Evolutionary conservation across 2,888 invertebrate genomes (phyloP).

Genomic region (Caenorhabditis japonica): DNA sequence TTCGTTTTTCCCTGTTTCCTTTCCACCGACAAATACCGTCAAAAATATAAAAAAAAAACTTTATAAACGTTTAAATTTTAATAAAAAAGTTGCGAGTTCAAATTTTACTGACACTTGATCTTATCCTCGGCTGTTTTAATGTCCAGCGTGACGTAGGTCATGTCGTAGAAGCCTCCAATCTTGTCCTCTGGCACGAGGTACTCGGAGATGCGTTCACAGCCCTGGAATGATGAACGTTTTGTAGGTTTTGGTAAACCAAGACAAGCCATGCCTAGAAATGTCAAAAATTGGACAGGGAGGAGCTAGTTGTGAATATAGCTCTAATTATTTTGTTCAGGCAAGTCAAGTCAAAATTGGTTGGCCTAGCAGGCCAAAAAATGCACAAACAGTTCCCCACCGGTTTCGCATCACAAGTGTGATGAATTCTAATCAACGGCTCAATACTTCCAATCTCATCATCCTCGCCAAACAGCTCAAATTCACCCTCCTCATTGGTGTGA

Average conservation of each 20-base stretch:
- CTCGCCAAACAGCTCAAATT: slow-evolving; percentile 64
- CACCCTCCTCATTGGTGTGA: slow-evolving; percentile 65
- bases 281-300: too few relatives aligned
- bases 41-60: too few relatives aligned
- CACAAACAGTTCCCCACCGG: too few relatives aligned
- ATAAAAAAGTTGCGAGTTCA: background rate
- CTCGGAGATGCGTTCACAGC: slow-evolving; percentile 53
- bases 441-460: slow-evolving; percentile 68
- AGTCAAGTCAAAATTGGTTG: too few relatives aligned
- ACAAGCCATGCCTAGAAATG: too few relatives aligned
- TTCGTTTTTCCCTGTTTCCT: too few relatives aligned
- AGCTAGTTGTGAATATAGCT: too few relatives aligned
- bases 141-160: slow-evolving; percentile 62
- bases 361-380: too few relatives aligned
- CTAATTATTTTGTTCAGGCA: too few relatives aligned
- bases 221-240: slow-evolving; percentile 34
- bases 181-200: slow-evolving; percentile 58
- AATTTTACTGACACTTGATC: slow-evolving; percentile 46
- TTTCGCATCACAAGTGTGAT: slow-evolving; percentile 62
- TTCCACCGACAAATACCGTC: too few relatives aligned
- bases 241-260: too few relatives aligned
- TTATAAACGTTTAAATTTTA: slow-evolving; percentile 11
- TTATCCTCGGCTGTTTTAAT: slow-evolving; percentile 56
- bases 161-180: slow-evolving; percentile 59
- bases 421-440: slow-evolving; percentile 65